Conservation (phyloP, 1,140 invertebrate species). For the Drosophila burlai region DNA sequence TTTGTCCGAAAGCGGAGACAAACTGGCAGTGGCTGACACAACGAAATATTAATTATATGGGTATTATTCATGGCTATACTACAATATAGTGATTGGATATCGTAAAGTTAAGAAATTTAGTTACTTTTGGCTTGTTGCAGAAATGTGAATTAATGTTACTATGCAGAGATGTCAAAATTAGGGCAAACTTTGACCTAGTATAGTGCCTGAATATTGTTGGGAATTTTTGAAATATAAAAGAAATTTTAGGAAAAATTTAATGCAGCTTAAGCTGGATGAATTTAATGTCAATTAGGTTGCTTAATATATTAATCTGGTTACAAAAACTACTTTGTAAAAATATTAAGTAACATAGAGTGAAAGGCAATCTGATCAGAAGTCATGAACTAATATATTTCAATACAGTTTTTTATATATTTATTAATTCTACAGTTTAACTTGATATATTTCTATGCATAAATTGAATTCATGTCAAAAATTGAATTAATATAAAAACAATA, state of each 20-base stretch:
- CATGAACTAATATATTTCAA: too few relatives aligned
- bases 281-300: too few relatives aligned
- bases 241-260: background rate
- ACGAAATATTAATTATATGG: conserved; percentile 28
- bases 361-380: too few relatives aligned
- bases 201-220: too few relatives aligned
- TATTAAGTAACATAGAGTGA: too few relatives aligned
- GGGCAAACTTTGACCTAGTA: background rate
- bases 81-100: conserved; percentile 1
- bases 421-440: too few relatives aligned
- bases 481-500: background rate
- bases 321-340: too few relatives aligned
- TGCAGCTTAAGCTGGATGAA: too few relatives aligned
- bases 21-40: conserved; percentile 64
- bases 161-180: background rate
- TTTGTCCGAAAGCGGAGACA: conserved; percentile 70
- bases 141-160: background rate
- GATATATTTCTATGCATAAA: too few relatives aligned
- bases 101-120: background rate
- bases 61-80: conserved; percentile 16
- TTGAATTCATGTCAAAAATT: too few relatives aligned
- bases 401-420: too few relatives aligned
- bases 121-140: background rate
- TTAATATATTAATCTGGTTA: too few relatives aligned
- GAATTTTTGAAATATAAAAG: background rate